phyloP scores from a whole-genome alignment of 2,113 vertebrate genomes.

The Phylloscopus trochilus region DNA sequence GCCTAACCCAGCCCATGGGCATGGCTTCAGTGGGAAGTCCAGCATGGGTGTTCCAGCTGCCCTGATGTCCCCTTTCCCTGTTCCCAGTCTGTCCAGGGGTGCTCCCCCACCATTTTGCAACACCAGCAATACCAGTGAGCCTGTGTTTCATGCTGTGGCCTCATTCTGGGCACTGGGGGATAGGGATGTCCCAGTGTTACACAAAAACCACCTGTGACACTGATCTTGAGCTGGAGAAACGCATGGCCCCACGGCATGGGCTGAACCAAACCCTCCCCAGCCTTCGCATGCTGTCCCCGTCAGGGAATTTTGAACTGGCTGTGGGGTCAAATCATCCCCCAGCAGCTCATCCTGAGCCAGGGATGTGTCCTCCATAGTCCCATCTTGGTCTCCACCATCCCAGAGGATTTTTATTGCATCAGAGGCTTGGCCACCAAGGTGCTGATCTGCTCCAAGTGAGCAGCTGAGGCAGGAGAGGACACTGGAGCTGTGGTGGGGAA shows the following conservation, averaged over 20 bases:
- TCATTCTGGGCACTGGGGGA: background rate
- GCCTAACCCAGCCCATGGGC: background rate
- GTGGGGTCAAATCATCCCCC: background rate
- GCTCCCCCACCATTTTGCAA: background rate
- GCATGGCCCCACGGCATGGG: fast-evolving
- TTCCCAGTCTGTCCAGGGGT: background rate
- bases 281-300: background rate
- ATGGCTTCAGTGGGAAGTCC: background rate
- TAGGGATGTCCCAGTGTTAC: background rate
- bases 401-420: background rate
- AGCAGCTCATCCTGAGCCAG: background rate
- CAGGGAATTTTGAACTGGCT: background rate
- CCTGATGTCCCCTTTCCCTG: too few relatives aligned
- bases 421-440: background rate
- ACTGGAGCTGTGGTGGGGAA: background rate
- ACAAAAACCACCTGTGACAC: fast-evolving
- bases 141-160: background rate
- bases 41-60: background rate
- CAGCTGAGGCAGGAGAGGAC: fast-evolving
- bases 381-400: background rate
- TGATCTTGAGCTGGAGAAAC: background rate
- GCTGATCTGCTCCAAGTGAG: background rate
- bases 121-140: background rate
- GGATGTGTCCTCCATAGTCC: fast-evolving
- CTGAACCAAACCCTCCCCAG: background rate